Conservation (phyloP, 2,113 vertebrate genomes). For the Hydrochoerus hydrochaeris region DNA sequence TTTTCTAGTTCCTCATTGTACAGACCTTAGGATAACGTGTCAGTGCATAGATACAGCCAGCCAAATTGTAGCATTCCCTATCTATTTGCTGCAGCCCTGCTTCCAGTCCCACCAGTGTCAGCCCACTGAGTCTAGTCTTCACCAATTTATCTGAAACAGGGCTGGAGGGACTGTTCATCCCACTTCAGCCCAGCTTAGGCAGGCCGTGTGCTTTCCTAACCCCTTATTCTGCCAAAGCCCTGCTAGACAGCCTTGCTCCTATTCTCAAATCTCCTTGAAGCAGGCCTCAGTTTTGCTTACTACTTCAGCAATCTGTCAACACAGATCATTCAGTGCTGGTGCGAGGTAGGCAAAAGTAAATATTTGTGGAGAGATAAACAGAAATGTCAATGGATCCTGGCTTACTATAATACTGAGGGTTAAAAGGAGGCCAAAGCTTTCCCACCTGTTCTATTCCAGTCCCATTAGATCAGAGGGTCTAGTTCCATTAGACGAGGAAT, state of each 20-base stretch:
- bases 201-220: background rate
- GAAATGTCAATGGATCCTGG: background rate
- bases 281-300: background rate
- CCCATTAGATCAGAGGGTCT: background rate
- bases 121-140: background rate
- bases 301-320: background rate
- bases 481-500: background rate
- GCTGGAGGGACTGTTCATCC: background rate
- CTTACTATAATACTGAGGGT: background rate
- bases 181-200: background rate
- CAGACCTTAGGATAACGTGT: background rate
- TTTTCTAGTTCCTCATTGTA: no score
- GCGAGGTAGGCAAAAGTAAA: background rate
- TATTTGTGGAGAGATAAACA: background rate
- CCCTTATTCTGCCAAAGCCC: background rate
- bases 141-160: background rate
- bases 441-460: background rate
- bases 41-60: background rate
- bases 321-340: background rate
- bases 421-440: background rate
- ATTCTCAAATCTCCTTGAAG: background rate
- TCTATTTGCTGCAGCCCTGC: background rate
- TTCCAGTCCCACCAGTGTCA: background rate
- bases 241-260: background rate
- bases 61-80: background rate